phyloP scores from a whole-genome alignment of 53 echinoderm and acorn worm species.

The Antedon mediterranea region DNA sequence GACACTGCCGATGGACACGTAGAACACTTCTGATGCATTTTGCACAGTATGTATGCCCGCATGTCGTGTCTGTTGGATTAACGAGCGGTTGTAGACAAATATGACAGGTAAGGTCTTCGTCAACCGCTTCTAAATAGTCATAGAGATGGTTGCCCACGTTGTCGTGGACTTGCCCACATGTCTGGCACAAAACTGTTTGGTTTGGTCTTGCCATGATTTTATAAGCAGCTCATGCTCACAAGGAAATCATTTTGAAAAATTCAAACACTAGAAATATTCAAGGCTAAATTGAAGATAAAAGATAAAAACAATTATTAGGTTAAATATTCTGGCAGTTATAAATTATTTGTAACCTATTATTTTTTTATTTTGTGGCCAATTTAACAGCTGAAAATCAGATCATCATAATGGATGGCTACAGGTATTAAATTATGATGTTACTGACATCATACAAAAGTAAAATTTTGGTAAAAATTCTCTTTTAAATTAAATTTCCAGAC shows the following conservation, averaged over 20 bases:
- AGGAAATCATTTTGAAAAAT: background rate
- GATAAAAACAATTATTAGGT: too few relatives aligned
- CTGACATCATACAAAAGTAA: too few relatives aligned
- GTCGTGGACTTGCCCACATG: constrained; percentile 85
- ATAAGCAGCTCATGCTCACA: background rate
- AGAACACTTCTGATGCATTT: constrained; percentile 67
- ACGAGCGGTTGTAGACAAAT: constrained; percentile 91
- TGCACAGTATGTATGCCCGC: constrained; percentile 92
- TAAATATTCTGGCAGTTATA: too few relatives aligned
- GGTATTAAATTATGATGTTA: too few relatives aligned
- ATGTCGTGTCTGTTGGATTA: constrained; percentile 77
- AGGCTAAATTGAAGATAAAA: too few relatives aligned
- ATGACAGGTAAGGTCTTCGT: constrained; percentile 80
- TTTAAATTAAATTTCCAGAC: too few relatives aligned
- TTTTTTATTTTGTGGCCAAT: too few relatives aligned
- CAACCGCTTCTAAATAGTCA: constrained; percentile 76
- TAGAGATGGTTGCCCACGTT: constrained; percentile 67
- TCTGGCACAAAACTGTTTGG: constrained; percentile 42
- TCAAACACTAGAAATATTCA: too few relatives aligned
- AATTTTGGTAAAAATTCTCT: too few relatives aligned
- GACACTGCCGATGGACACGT: constrained; percentile 70
- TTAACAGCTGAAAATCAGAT: too few relatives aligned
- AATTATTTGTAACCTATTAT: too few relatives aligned
- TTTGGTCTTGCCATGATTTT: background rate
- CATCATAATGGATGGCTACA: too few relatives aligned